A percentile compares a stretch with the other conserved stretches of the same genome.
phyloP scores from a whole-genome alignment of 2,797 vertebrate genomes.

The Malacoraja senta region DNA sequence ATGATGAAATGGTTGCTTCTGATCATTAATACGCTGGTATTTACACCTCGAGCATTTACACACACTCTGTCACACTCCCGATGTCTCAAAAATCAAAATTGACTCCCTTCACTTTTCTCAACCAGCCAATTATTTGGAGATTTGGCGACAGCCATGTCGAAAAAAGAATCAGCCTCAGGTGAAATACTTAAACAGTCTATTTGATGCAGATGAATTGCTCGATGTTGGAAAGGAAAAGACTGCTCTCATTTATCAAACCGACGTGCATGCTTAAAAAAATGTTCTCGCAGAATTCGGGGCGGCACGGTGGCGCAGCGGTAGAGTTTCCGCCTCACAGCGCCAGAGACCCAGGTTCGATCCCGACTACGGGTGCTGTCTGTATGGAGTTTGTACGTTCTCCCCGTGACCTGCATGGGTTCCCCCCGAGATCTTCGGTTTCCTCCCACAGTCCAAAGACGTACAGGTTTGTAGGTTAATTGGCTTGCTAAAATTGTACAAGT shows the following conservation, averaged over 20 bases:
- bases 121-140: constrained; percentile 31
- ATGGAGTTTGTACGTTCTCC: too few species aligned
- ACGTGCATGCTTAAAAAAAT: background rate
- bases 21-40: background rate
- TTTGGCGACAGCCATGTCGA: constrained; percentile 15
- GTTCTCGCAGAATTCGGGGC: too few species aligned
- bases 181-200: constrained; percentile 2
- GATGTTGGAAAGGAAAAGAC: background rate
- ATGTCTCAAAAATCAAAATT: background rate
- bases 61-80: background rate
- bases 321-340: too few species aligned
- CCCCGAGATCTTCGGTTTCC: too few species aligned
- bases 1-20: background rate
- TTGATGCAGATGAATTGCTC: background rate
- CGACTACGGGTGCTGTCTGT: too few species aligned
- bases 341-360: too few species aligned
- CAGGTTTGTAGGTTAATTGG: too few species aligned
- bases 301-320: too few species aligned
- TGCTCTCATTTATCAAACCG: background rate
- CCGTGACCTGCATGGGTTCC: too few species aligned
- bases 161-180: background rate
- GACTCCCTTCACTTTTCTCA: background rate
- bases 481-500: too few species aligned
- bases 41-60: background rate
- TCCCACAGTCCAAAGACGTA: too few species aligned